These are phyloP conservation scores for Danionella cerebrum DNA, from an alignment of 2,113 vertebrate genomes.

Conservation along the genomic window DNA sequence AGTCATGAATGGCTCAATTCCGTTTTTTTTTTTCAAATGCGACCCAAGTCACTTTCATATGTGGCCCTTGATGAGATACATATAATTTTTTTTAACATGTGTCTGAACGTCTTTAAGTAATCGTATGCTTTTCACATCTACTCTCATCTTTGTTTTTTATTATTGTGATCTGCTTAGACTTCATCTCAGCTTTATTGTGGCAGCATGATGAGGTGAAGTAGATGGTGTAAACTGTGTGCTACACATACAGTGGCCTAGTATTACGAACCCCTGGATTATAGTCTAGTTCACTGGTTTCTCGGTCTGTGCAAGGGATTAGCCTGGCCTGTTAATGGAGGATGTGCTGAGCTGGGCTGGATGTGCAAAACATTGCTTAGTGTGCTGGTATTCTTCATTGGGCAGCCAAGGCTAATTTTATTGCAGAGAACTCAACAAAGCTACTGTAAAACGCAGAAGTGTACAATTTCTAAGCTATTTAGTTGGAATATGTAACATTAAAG, in stretches of 20 bases:
- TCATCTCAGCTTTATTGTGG: background rate
- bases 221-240: background rate
- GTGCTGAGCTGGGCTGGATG: constrained; percentile 19
- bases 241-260: constrained; percentile 30
- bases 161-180: constrained; percentile 18
- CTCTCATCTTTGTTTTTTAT: too few relatives aligned
- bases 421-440: background rate
- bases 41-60: too few relatives aligned
- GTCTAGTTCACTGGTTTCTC: constrained; percentile 38
- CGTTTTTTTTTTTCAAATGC: too few relatives aligned
- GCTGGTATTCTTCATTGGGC: background rate
- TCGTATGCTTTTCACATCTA: too few relatives aligned
- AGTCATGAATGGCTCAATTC: too few relatives aligned
- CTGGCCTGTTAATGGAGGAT: constrained; percentile 10
- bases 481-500: background rate
- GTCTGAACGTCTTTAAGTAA: too few relatives aligned
- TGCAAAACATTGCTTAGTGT: background rate
- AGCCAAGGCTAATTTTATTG: background rate
- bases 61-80: too few relatives aligned
- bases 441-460: background rate
- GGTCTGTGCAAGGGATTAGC: constrained; percentile 39
- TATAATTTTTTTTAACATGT: too few relatives aligned
- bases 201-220: background rate
- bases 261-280: constrained; percentile 37
- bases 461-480: background rate